Evolutionary conservation across 1,140 invertebrate genomes (phyloP).

Genomic region (Aleiodes sp.): DNA sequence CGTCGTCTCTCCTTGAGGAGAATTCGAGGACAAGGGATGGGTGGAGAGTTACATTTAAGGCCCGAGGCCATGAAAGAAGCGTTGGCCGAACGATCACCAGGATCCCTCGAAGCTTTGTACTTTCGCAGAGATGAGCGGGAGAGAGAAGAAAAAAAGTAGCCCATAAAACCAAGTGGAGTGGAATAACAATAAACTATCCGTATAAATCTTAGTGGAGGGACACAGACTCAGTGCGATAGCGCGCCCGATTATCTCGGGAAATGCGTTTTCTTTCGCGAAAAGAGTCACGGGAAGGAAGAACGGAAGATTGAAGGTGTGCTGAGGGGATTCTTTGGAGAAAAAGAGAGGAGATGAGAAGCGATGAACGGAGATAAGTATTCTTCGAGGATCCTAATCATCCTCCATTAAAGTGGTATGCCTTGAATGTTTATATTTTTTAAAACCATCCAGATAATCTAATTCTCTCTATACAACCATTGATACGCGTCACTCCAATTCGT

Average conservation of each 20-base stretch:
- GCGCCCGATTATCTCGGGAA: slow-evolving; percentile 59
- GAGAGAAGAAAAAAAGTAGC: slow-evolving; percentile 42
- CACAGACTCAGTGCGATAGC: slow-evolving; percentile 53
- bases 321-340: slow-evolving; percentile 30
- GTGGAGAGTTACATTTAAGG: slow-evolving; percentile 46
- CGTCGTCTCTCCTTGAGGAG: background rate
- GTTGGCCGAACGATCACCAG: slow-evolving; percentile 43
- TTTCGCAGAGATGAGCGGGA: too few relatives aligned
- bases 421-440: too few relatives aligned
- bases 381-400: too few relatives aligned
- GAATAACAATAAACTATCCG: slow-evolving; percentile 64
- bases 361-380: too few relatives aligned
- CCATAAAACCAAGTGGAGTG: slow-evolving; percentile 61
- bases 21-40: slow-evolving; percentile 13
- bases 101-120: slow-evolving; percentile 26
- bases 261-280: slow-evolving; percentile 55
- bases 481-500: background rate
- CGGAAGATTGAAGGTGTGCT: slow-evolving; percentile 35
- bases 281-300: slow-evolving; percentile 33
- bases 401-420: too few relatives aligned
- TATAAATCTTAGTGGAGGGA: slow-evolving; percentile 57
- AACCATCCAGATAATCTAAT: too few relatives aligned
- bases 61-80: slow-evolving; percentile 49
- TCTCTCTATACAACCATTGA: too few relatives aligned
- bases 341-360: background rate